phyloP scores from a whole-genome alignment of 2,797 vertebrate species.

The Labeo calbasu region DNA sequence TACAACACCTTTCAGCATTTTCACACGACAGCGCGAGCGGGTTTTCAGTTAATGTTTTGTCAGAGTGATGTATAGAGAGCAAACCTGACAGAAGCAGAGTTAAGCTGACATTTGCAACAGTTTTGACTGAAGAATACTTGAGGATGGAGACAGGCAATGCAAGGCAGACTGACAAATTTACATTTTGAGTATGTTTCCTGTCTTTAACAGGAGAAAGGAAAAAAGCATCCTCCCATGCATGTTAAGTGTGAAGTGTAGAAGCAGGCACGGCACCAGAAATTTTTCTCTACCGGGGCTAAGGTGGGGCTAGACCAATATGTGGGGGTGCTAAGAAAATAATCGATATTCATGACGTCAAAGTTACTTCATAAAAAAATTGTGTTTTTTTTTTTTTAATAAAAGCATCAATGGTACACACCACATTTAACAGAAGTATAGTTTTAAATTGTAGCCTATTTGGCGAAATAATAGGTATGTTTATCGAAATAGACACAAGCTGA shows the following conservation, averaged over 20 bases:
- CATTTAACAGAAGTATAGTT: too few species aligned
- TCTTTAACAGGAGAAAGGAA: not conserved
- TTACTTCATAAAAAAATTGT: too few species aligned
- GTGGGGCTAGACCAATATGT: too few species aligned
- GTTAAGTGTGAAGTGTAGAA: conserved; percentile 9
- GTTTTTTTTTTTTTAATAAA: too few species aligned
- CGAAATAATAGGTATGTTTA: too few species aligned
- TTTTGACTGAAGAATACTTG: conserved; percentile 10
- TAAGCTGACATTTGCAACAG: conserved; percentile 29
- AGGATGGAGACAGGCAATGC: not conserved
- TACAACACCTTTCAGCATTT: conserved; percentile 39
- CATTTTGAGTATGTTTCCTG: not conserved
- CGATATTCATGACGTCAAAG: too few species aligned
- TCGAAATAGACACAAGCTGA: too few species aligned
- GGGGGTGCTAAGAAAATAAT: too few species aligned
- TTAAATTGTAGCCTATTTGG: too few species aligned
- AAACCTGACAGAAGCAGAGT: conserved; percentile 30
- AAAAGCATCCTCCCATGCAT: not conserved
- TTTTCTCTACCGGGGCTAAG: too few species aligned
- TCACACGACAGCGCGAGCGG: not conserved
- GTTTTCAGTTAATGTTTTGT: conserved; percentile 26
- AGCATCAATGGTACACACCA: too few species aligned
- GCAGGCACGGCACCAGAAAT: too few species aligned
- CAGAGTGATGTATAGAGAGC: conserved; percentile 15
- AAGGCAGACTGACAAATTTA: not conserved